Evolutionary conservation across 2,888 invertebrate genomes (phyloP), one percentile per base, ranked within the genome.

Genomic region (Dryocosmus kuriphilus): DNA sequence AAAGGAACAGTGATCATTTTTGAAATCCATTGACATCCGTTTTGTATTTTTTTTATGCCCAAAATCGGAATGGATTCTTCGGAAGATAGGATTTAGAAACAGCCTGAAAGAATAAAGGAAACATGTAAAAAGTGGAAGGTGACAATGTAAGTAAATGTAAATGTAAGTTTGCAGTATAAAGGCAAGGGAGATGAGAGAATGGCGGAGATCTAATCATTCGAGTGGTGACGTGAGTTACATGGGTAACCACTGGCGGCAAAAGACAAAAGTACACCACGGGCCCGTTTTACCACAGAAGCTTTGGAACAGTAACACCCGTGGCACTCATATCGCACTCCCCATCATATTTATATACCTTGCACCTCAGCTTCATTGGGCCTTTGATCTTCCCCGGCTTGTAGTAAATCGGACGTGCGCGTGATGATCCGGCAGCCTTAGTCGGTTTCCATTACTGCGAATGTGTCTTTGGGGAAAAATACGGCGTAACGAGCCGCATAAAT

Each of bases 181-280:
- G 32, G 41, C 75, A 79, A 79, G 63, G 75, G 75, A 81, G 81
- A 79, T 80, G 82, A 84, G 80, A 77, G 77, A 84, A 82, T 75
- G 75, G 63, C n/a, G 76, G 83, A 88, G 88, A 89, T 88, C 86
- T 86, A 87, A 89, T 88, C 88, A 84, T 76, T 65, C 80, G 32
- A 60, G 82, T 75, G 82, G 84, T 84, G 85, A 87, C 88, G 87
- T 88, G 87, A 89, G 87, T 87, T 86, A 89, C 87, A 86, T 88
- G 86, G 85, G 85, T 85, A 86, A 86, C 83, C 81, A 83, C 80
- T 81, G 86, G 81, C 85, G 85, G 85, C 86, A 81, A 85, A 80
- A 84, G 85, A 87, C 86, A 87, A 86, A 86, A 86, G 85, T 84
- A 75, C 75, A 71, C 61, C 76, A 51, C 51, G 22, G 22, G 60